Conservation (phyloP, 2,888 invertebrate genomes). For the Antheraea assamensis region DNA sequence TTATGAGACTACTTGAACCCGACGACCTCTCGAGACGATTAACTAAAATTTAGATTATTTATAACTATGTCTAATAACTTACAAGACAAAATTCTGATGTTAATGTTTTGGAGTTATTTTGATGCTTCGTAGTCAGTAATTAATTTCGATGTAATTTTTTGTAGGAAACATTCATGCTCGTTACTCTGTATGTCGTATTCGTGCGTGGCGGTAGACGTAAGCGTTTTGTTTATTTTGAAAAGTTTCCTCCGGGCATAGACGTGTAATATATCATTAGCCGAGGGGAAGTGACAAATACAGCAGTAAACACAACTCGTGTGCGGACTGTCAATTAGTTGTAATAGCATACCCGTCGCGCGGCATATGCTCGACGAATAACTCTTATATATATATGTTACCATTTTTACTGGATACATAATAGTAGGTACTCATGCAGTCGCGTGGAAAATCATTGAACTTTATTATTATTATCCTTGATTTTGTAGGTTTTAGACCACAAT, state of each 20-base stretch:
- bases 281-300: conserved; percentile 75
- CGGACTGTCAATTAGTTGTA: conserved; percentile 73
- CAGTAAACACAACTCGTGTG: conserved; percentile 65
- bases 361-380: conserved; percentile 69
- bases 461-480: no score
- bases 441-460: no score
- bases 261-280: conserved; percentile 65
- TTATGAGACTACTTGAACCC: conserved; percentile 66
- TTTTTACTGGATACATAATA: conserved; percentile 56
- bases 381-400: conserved; percentile 68
- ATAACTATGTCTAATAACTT: conserved; percentile 64
- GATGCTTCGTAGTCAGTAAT: neutral
- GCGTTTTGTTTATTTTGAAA: conserved; percentile 60
- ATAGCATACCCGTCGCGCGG: conserved; percentile 62
- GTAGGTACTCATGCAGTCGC: no score
- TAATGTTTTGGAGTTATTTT: conserved; percentile 12
- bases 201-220: conserved; percentile 32
- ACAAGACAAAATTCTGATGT: conserved; percentile 1
- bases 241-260: conserved; percentile 48
- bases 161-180: conserved; percentile 25
- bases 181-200: conserved; percentile 28
- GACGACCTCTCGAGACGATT: conserved; percentile 64
- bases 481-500: no score
- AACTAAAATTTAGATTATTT: conserved; percentile 76
- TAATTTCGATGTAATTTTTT: conserved; percentile 12